Evolutionary conservation across 2,797 vertebrate genomes (phyloP).

Genomic region (Bovichtus variegatus): DNA sequence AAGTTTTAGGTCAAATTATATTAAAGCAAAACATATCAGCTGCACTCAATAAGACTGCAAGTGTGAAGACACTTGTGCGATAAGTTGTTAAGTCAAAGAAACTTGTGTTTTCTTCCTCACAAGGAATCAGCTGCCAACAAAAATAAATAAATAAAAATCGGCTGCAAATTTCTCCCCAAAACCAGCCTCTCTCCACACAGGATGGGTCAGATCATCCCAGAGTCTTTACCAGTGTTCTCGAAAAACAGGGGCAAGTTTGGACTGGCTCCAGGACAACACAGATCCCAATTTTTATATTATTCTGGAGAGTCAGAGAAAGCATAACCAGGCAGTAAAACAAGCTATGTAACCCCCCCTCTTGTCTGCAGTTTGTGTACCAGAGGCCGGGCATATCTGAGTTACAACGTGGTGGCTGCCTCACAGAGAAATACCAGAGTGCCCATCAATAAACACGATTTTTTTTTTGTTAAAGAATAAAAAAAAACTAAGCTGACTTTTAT

Average conservation of each 20-base stretch:
- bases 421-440: conserved; percentile 42
- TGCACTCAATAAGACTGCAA: background rate
- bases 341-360: conserved; percentile 22
- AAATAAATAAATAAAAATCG: too few relatives aligned
- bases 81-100: background rate
- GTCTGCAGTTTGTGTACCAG: conserved; percentile 16
- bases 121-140: conserved; percentile 1
- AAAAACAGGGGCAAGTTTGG: conserved; percentile 42
- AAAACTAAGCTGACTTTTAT: background rate
- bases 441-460: conserved; percentile 45
- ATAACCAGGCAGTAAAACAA: conserved; percentile 58
- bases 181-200: conserved; percentile 6
- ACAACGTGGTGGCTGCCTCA: conserved; percentile 15
- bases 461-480: too few relatives aligned
- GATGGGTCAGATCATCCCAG: conserved; percentile 54
- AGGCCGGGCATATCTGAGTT: conserved; percentile 28
- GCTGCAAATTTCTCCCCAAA: background rate
- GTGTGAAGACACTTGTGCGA: conserved; percentile 2
- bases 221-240: conserved; percentile 47
- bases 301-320: conserved; percentile 46
- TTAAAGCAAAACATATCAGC: conserved; percentile 15
- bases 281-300: conserved; percentile 59
- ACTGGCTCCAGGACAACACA: conserved; percentile 32
- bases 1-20: conserved; percentile 45
- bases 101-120: background rate